These are phyloP conservation scores for Heteromormyrus szaboi DNA, from an alignment of 2,797 vertebrate genomes.

Conservation along the genomic window DNA sequence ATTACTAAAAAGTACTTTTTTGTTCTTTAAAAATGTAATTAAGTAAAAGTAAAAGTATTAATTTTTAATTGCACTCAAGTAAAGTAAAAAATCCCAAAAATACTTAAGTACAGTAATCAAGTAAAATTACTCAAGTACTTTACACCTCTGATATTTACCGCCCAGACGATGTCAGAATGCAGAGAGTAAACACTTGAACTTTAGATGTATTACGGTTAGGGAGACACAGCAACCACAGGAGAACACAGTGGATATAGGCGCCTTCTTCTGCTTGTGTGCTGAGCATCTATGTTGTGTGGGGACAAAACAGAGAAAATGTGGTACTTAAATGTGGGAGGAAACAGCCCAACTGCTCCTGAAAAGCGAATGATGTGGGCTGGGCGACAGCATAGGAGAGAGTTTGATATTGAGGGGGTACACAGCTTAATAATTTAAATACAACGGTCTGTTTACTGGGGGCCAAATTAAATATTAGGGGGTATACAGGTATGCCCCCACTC, in stretches of 20 bases:
- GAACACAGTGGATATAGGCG: not conserved
- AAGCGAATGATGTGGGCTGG: not conserved
- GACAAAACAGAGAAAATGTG: not conserved
- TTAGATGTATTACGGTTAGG: constrained; percentile 36
- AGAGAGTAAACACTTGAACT: constrained; percentile 34
- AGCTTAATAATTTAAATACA: not conserved
- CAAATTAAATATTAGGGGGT: not conserved
- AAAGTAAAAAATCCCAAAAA: no score
- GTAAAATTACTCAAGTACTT: no score
- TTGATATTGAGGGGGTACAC: not conserved
- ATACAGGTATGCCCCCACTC: not conserved
- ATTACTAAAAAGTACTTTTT: no score
- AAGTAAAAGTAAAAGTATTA: no score
- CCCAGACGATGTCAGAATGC: not conserved
- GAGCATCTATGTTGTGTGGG: constrained; percentile 21
- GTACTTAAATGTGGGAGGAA: not conserved
- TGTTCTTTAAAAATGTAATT: no score
- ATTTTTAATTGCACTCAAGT: no score
- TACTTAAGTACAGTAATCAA: no score
- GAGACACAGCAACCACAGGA: constrained; percentile 10
- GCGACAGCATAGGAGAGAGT: not conserved
- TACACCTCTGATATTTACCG: constrained; percentile 26
- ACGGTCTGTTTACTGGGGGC: not conserved
- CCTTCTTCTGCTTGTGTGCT: constrained; percentile 37
- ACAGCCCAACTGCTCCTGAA: not conserved